phyloP scores from a whole-genome alignment of 2,113 vertebrate species.

The Taxidea taxus region DNA sequence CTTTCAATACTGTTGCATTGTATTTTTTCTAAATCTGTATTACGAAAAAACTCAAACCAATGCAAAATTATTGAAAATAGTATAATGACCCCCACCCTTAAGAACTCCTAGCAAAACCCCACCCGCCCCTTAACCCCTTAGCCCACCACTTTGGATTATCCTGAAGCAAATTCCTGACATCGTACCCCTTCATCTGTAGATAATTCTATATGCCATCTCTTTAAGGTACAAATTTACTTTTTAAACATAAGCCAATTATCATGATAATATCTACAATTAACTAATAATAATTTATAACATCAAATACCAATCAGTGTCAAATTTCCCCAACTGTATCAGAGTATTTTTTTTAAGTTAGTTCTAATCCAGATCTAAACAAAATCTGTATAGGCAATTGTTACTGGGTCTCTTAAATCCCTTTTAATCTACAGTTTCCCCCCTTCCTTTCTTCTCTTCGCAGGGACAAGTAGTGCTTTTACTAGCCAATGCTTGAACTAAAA shows the following conservation, averaged over 20 bases:
- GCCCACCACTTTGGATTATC: not conserved
- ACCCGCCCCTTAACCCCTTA: not conserved
- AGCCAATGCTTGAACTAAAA: not conserved
- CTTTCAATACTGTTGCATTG: not conserved
- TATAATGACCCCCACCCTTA: not conserved
- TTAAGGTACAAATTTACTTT: constrained; percentile 8
- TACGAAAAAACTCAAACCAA: not conserved
- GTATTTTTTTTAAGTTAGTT: not conserved
- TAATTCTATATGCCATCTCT: not conserved
- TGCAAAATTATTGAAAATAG: not conserved
- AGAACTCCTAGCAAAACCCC: not conserved
- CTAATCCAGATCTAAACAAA: constrained; percentile 27
- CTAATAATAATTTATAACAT: constrained; percentile 10
- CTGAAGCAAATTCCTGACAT: constrained; percentile 12
- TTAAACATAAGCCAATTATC: not conserved
- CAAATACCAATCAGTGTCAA: not conserved
- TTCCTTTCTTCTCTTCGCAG: not conserved
- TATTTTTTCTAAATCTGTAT: not conserved
- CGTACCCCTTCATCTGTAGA: not conserved
- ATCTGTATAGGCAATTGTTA: not conserved
- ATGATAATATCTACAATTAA: not conserved
- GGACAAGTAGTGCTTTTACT: not conserved
- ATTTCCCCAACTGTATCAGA: not conserved
- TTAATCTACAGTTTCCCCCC: not conserved
- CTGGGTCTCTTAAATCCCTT: not conserved